These are phyloP conservation scores for Trigoniulus corallinus DNA, from an alignment of 1,140 invertebrate species.

Conservation along the genomic window DNA sequence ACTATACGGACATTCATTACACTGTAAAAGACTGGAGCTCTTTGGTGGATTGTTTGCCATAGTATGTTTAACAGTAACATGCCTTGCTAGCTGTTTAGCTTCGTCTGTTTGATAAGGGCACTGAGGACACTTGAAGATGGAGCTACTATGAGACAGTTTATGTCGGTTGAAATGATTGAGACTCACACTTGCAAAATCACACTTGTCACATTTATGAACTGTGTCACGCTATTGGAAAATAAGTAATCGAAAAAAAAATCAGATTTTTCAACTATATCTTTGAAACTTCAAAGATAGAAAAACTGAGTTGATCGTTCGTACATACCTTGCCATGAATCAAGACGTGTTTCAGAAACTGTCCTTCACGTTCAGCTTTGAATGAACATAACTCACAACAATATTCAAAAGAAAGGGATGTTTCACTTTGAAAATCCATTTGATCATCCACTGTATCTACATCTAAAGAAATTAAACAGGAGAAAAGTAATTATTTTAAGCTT, in stretches of 20 bases:
- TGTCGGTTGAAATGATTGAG: slow-evolving; percentile 19
- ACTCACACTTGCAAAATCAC: slow-evolving; percentile 21
- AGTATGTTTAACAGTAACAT: slow-evolving; percentile 8
- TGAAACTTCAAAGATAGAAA: neutral
- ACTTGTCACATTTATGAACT: slow-evolving; percentile 19
- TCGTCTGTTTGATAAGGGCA: slow-evolving; percentile 12
- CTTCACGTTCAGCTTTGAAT: neutral
- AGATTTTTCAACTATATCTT: neutral
- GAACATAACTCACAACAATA: neutral
- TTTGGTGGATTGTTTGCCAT: neutral
- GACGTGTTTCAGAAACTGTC: neutral
- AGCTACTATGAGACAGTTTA: slow-evolving; percentile 19
- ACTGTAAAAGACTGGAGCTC: neutral
- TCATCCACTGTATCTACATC: neutral
- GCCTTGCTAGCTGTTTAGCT: slow-evolving; percentile 7
- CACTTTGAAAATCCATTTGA: neutral
- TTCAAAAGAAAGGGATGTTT: neutral
- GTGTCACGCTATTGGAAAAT: slow-evolving; percentile 10
- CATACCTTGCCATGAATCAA: neutral
- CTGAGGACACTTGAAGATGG: slow-evolving; percentile 14
- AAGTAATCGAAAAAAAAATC: neutral
- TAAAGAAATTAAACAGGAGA: neutral
- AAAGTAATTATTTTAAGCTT: neutral
- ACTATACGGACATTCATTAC: neutral
- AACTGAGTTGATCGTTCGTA: neutral